Conservation (phyloP, 2,797 vertebrate species). For the Microchirus variegatus region DNA sequence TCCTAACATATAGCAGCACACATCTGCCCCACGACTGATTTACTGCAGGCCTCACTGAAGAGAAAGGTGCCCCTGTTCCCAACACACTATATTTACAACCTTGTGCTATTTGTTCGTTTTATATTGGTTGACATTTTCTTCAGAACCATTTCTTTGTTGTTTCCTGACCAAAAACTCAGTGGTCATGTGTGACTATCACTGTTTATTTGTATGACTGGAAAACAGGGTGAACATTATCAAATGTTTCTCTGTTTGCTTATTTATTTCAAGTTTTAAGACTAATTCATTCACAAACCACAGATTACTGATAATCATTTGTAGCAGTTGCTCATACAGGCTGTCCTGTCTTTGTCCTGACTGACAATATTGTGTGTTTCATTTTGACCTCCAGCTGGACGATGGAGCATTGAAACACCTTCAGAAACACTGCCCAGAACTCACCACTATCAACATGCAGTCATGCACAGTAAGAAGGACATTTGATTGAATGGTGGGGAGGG, state of each 20-base stretch:
- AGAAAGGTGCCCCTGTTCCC: conserved; percentile 14
- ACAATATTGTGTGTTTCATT: conserved; percentile 2
- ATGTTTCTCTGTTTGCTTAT: neutral
- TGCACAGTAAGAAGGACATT: conserved; percentile 85
- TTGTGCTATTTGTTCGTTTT: conserved; percentile 8
- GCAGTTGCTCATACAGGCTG: conserved; percentile 2
- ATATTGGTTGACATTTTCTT: neutral
- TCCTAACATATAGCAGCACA: neutral
- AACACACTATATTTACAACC: conserved; percentile 8
- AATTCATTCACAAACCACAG: neutral
- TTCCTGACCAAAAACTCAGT: too few relatives aligned
- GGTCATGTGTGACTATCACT: neutral
- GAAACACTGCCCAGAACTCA: conserved; percentile 90
- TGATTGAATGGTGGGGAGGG: neutral
- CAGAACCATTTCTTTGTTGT: conserved; percentile 4
- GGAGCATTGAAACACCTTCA: conserved; percentile 92
- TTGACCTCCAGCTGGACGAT: conserved; percentile 85
- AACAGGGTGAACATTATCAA: neutral
- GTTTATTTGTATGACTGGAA: neutral
- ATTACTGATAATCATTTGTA: neutral
- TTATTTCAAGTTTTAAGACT: neutral
- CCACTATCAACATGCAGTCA: conserved; percentile 93
- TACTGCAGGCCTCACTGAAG: neutral
- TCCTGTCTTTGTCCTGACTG: neutral
- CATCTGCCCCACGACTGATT: neutral